These are phyloP conservation scores for Aptenodytes forsteri DNA, from an alignment of 2,113 vertebrate genomes.

Conservation along the genomic window DNA sequence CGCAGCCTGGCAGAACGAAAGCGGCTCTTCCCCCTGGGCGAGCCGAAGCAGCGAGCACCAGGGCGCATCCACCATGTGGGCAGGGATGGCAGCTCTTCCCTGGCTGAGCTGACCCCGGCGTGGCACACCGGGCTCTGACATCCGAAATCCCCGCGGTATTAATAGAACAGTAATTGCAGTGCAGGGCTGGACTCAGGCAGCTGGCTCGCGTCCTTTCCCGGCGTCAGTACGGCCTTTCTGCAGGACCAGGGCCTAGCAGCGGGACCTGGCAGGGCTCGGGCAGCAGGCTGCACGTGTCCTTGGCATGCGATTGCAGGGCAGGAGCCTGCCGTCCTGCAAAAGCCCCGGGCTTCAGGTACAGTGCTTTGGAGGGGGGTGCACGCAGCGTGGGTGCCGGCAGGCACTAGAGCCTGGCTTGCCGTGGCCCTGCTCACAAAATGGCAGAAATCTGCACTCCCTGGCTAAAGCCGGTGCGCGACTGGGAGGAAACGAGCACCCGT, in stretches of 20 bases:
- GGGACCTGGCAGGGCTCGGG: neutral
- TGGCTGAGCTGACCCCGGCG: neutral
- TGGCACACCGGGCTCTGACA: slow-evolving; percentile 9
- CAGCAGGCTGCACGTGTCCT: neutral
- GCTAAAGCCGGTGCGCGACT: neutral
- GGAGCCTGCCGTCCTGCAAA: neutral
- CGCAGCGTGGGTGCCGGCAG: accelerated
- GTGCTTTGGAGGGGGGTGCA: neutral
- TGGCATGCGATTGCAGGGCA: neutral
- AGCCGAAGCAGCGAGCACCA: neutral
- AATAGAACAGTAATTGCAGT: slow-evolving; percentile 67
- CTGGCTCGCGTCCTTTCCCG: neutral
- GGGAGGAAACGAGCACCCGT: neutral
- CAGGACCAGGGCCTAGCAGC: neutral
- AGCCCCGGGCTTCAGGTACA: accelerated
- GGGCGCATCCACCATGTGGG: neutral
- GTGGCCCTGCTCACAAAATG: neutral
- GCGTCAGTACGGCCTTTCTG: neutral
- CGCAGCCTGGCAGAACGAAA: neutral
- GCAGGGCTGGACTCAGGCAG: slow-evolving; percentile 6
- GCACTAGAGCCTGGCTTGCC: neutral
- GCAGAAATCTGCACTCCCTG: neutral
- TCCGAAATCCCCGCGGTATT: slow-evolving; percentile 53
- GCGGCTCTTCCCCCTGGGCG: neutral
- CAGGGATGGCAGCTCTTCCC: neutral